Conservation (phyloP, 2,113 vertebrate species). For the Urocolius indicus region DNA sequence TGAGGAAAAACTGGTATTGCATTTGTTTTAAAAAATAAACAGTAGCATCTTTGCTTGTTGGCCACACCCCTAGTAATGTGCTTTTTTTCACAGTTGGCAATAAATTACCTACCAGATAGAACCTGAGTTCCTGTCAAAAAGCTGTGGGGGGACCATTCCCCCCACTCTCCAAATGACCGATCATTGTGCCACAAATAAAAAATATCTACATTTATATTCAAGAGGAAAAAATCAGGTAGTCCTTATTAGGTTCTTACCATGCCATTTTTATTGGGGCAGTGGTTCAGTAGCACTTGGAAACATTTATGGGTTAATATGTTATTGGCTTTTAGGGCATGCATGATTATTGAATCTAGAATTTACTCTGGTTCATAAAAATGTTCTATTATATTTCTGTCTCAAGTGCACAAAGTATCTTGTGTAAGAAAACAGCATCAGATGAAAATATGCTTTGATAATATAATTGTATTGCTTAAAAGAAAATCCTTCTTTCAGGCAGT, state of each 20-base stretch:
- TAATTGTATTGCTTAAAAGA: background rate
- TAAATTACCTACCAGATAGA: background rate
- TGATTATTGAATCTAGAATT: too few relatives aligned
- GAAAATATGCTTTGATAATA: background rate
- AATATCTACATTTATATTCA: background rate
- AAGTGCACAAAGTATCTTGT: background rate
- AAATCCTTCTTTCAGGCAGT: background rate
- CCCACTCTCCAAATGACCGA: background rate
- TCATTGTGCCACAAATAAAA: background rate
- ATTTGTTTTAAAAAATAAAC: background rate
- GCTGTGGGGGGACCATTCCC: background rate
- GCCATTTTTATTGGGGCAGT: background rate
- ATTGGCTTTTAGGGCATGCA: background rate
- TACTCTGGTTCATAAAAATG: background rate
- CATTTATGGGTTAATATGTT: background rate
- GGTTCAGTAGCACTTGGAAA: background rate
- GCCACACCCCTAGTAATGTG: background rate
- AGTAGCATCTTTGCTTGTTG: background rate
- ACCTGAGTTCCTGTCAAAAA: background rate
- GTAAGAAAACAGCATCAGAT: background rate
- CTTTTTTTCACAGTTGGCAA: background rate
- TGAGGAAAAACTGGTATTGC: background rate
- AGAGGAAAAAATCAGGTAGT: background rate
- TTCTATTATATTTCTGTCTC: background rate
- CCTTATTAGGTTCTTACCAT: background rate